A percentile compares a stretch with the other conserved stretches of the same genome.
phyloP scores from a whole-genome alignment of 2,113 vertebrate species.

The rat (Rattus norvegicus) region GRCr8 NC_086020.1:9007001-9007500 shows the following conservation, averaged over 20 bases:
- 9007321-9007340: slow-evolving; percentile 22
- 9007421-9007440: not conserved
- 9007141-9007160: not conserved
- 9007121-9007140: not conserved
- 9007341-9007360: slow-evolving; percentile 37
- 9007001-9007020: not conserved
- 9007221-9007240: not conserved
- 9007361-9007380: slow-evolving; percentile 27
- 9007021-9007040: too few relatives aligned
- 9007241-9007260: not conserved
- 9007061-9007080: not conserved
- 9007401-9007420: slow-evolving; percentile 19
- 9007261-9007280: not conserved
- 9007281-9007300: not conserved
- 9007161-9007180: not conserved
- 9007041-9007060: not conserved
- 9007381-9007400: not conserved
- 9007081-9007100: not conserved
- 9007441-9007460: not conserved
- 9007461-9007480: slow-evolving; percentile 5
- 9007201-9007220: not conserved
- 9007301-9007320: slow-evolving; percentile 70
- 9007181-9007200: too few relatives aligned
- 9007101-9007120: not conserved
- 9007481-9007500: slow-evolving; percentile 22